Base-by-base conservation (phyloP, 2,888 invertebrate species). In the Eilema caniola region DNA sequence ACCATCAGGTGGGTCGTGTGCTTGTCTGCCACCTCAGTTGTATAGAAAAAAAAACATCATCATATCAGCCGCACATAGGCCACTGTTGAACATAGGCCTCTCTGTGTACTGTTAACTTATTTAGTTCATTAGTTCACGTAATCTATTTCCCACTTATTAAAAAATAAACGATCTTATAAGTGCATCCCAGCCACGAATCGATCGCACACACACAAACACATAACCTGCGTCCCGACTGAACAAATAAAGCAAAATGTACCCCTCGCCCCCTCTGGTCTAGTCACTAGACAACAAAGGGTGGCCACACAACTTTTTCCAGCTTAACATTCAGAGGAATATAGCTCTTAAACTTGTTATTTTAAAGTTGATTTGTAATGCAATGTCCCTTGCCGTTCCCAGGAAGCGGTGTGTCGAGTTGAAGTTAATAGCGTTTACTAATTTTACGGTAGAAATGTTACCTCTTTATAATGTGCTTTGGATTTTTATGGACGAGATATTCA, bases 261-360 rank as follows among this genome's bases (percentile, higher is more conserved):
- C 91, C 89, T 89, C 88, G 83, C 82, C 80, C 87, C 88, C 88
- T 83, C 80, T 85, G 86, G 93, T 92, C 93, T 92, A 91, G 92
- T 89, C 90, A 81, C 89, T 90, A 94, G 94, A 94, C 94, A 94
- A 94, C 94, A 94, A 94, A 94, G 94, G 90, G 89, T 89, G 87
- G 83, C 77, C 84, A 77, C 74, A 77, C 92, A 85, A 91, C 86
- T 82, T 85, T 88, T 86, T 75, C 72, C 69, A 73, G 59, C 56
- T 62, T 53, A 24, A 11, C 7, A 56, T 31, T 67, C 71, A 80
- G 67, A 66, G 73, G 11, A 89, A 85, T 82, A 73, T 78, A n/a
- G 71, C 63, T 81, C 71, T 60, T 90, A 88, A 76, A 0, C 0
- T 2, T 0, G 53, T 0, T 0, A 0, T 0, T 0, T 37, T 82